phyloP scores from a whole-genome alignment of 2,113 vertebrate species.

The Oenanthe melanoleuca region DNA sequence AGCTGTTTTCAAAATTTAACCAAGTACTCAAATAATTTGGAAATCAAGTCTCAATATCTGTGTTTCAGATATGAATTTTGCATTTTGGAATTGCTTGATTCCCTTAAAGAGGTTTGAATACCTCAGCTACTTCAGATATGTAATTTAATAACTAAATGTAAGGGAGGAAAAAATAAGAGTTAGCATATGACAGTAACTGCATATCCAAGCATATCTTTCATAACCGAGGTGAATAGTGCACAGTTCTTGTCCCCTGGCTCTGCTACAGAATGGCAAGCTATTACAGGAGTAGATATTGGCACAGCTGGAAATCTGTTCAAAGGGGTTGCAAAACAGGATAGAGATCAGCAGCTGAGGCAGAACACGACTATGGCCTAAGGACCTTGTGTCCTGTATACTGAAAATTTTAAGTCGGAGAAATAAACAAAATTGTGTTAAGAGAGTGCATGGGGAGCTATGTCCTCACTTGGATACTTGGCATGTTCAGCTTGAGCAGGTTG shows the following conservation, averaged over 20 bases:
- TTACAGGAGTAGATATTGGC: not conserved
- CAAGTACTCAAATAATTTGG: not conserved
- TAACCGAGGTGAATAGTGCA: not conserved
- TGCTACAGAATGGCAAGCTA: not conserved
- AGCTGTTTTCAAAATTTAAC: not conserved
- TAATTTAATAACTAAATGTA: not conserved
- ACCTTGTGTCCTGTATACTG: not conserved
- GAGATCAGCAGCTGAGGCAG: not conserved
- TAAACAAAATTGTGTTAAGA: conserved; percentile 1
- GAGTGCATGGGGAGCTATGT: not conserved
- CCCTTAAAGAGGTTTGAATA: not conserved
- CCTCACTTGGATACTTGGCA: not conserved
- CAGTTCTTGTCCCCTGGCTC: not conserved
- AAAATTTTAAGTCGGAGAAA: not conserved
- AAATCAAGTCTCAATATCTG: not conserved
- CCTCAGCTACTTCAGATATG: not conserved
- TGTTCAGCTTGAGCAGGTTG: not conserved
- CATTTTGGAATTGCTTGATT: not conserved
- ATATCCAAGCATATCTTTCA: not conserved
- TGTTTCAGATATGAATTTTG: not conserved
- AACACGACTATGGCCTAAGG: not conserved
- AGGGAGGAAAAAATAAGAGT: not conserved
- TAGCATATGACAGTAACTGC: not conserved
- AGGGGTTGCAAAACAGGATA: not conserved
- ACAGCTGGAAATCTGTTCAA: not conserved